phyloP scores from a whole-genome alignment of 1,140 invertebrate genomes.

The Callitettix versicolor region DNA sequence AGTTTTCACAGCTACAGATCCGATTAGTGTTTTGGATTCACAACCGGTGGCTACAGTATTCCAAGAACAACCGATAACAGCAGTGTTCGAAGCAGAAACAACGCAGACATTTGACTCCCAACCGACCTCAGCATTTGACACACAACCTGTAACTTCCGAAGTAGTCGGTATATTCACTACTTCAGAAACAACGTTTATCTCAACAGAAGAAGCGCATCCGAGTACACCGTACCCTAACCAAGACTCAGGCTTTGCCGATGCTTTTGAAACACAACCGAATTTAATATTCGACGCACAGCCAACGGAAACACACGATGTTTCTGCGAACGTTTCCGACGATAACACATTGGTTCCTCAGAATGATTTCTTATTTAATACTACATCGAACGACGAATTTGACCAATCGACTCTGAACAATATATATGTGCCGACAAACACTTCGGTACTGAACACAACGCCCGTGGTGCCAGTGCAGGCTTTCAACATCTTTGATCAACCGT shows the following conservation, averaged over 20 bases:
- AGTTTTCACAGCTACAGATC: too few relatives aligned
- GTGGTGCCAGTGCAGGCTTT: constrained; percentile 13
- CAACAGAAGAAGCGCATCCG: too few relatives aligned
- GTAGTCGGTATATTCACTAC: too few relatives aligned
- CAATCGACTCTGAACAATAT: too few relatives aligned
- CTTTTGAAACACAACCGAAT: background rate
- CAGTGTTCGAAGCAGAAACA: background rate
- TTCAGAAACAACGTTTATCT: too few relatives aligned
- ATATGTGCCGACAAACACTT: background rate
- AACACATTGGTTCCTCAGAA: background rate
- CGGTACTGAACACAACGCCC: constrained; percentile 25
- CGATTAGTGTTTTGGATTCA: too few relatives aligned
- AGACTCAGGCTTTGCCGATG: constrained; percentile 7
- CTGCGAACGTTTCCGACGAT: constrained; percentile 33
- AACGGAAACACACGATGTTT: background rate
- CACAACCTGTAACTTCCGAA: too few relatives aligned
- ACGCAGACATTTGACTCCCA: too few relatives aligned
- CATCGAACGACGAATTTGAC: background rate
- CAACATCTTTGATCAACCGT: background rate
- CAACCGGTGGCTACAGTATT: background rate
- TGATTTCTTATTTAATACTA: background rate
- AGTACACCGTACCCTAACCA: background rate
- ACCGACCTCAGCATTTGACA: too few relatives aligned
- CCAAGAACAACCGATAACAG: background rate
- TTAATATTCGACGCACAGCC: constrained; percentile 1